A percentile compares a stretch with the other conserved stretches of the same genome.
These are phyloP conservation scores for Phortica magna DNA, from an alignment of 2,888 invertebrate genomes.

Conservation along the genomic window DNA sequence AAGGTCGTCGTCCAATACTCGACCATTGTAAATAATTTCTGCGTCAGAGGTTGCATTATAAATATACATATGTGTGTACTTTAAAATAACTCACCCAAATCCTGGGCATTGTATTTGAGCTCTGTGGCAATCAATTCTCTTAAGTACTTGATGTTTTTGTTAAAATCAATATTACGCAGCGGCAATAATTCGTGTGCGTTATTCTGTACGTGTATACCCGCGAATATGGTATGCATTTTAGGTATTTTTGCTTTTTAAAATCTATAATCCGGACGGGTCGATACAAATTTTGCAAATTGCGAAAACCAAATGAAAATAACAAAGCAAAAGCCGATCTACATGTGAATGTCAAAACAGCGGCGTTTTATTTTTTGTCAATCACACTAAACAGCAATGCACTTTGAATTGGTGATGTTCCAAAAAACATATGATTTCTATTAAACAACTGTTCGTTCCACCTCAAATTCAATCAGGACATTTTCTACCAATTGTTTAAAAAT, in stretches of 20 bases:
- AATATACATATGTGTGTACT: not conserved
- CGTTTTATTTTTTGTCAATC: constrained; percentile 12
- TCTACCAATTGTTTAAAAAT: constrained; percentile 34
- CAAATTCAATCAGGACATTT: not conserved
- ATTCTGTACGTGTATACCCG: constrained; percentile 80
- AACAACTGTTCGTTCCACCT: too few relatives aligned
- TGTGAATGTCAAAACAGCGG: not conserved
- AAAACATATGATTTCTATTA: too few relatives aligned
- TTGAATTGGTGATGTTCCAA: too few relatives aligned
- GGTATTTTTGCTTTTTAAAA: not conserved
- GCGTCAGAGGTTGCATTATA: constrained; percentile 32
- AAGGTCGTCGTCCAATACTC: constrained; percentile 81
- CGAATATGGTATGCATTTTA: constrained; percentile 68
- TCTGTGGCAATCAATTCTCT: constrained; percentile 79
- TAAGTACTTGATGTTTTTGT: constrained; percentile 80
- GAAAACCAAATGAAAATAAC: too few relatives aligned
- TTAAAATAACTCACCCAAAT: constrained; percentile 78
- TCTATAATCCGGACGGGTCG: not conserved
- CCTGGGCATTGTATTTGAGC: constrained; percentile 79
- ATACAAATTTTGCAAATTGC: too few relatives aligned
- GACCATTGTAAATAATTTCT: constrained; percentile 85
- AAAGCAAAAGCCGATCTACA: not conserved
- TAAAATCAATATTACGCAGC: constrained; percentile 81
- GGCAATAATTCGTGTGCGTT: constrained; percentile 80
- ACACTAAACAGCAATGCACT: not conserved